These are phyloP conservation scores for Hyperopisus bebe DNA, from an alignment of 2,113 vertebrate genomes.

Conservation along the genomic window DNA sequence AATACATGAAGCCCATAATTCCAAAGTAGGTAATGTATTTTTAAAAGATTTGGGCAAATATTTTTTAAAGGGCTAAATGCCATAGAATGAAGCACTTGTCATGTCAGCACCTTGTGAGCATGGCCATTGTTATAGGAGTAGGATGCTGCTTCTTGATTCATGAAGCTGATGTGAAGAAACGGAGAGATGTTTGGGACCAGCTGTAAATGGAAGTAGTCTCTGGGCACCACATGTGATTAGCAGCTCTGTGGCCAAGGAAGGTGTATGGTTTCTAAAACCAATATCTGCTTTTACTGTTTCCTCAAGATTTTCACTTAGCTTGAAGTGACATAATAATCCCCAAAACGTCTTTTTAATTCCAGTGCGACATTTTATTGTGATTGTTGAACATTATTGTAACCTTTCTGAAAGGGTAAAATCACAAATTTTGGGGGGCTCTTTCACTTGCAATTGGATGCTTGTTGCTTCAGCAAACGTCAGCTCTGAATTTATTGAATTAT, in stretches of 20 bases:
- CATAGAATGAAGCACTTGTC: background rate
- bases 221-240: background rate
- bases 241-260: background rate
- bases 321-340: background rate
- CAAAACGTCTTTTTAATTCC: background rate
- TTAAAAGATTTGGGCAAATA: background rate
- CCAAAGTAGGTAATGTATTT: background rate
- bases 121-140: background rate
- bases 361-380: background rate
- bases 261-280: background rate
- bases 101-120: background rate
- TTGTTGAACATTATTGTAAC: background rate
- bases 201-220: background rate
- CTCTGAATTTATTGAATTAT: background rate
- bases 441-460: background rate
- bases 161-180: background rate
- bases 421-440: background rate
- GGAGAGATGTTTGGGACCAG: background rate
- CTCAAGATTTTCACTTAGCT: background rate
- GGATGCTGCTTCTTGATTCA: background rate
- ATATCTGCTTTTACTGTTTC: background rate
- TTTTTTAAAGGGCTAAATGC: background rate
- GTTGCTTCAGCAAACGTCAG: background rate
- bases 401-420: background rate
- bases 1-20: background rate